Conservation (phyloP, 2,797 vertebrate species). For the Melanogrammus aeglefinus region DNA sequence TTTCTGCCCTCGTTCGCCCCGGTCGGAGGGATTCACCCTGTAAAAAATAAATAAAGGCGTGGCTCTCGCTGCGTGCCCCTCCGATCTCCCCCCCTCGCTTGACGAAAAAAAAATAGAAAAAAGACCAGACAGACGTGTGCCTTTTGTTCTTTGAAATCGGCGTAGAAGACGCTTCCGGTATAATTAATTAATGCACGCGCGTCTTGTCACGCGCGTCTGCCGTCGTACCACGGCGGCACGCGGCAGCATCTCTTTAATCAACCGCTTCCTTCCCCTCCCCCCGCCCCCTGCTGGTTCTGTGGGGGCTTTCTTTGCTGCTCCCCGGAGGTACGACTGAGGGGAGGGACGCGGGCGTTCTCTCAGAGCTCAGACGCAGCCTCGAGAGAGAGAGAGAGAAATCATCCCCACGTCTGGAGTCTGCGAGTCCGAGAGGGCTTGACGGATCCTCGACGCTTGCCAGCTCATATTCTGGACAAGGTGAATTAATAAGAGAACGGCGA, state of each 20-base stretch:
- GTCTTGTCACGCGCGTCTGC: constrained; percentile 57
- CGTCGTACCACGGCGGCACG: constrained; percentile 36
- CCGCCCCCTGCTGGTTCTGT: constrained; percentile 39
- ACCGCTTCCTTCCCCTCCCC: constrained; percentile 53
- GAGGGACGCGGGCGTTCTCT: background rate
- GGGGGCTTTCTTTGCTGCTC: constrained; percentile 60
- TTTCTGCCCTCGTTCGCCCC: constrained; percentile 18
- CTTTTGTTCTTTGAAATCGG: constrained; percentile 49
- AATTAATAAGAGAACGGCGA: constrained; percentile 46
- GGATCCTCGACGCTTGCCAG: constrained; percentile 44
- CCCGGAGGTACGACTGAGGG: background rate
- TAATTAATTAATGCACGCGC: constrained; percentile 67
- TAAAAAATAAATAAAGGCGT: constrained; percentile 19
- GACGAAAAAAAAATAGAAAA: constrained; percentile 7
- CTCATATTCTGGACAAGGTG: constrained; percentile 50
- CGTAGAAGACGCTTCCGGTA: constrained; percentile 50
- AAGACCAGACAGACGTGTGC: constrained; percentile 34
- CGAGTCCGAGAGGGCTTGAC: constrained; percentile 7
- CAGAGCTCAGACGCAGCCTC: constrained; percentile 40
- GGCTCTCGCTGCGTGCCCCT: constrained; percentile 13
- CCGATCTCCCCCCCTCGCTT: constrained; percentile 19
- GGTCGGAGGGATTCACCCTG: constrained; percentile 26
- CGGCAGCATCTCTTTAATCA: constrained; percentile 71
- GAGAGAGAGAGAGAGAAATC: constrained; percentile 43
- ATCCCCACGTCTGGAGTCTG: constrained; percentile 41